phyloP scores from a whole-genome alignment of 2,888 invertebrate genomes.

The Biston betularia region DNA sequence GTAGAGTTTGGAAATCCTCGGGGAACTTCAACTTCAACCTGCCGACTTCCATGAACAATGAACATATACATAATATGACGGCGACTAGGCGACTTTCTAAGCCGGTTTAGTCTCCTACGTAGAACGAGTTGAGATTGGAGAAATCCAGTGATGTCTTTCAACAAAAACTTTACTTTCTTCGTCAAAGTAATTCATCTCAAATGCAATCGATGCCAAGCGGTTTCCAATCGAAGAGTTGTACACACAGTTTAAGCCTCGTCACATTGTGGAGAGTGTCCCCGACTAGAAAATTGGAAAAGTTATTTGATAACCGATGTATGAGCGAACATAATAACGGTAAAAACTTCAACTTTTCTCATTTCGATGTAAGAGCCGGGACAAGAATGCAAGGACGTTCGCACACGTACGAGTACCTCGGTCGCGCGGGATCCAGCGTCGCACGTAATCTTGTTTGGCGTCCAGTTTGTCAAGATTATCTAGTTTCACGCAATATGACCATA shows the following conservation, averaged over 20 bases:
- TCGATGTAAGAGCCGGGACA: constrained; percentile 12
- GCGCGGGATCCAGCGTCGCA: neutral
- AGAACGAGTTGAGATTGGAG: no score
- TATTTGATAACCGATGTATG: constrained; percentile 25
- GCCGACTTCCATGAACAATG: no score
- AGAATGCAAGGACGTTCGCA: neutral
- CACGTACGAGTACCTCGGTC: neutral
- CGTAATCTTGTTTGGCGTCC: neutral
- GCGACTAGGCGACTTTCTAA: no score
- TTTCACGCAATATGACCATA: no score
- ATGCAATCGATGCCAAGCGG: neutral
- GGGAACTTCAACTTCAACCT: no score
- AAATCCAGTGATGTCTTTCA: no score
- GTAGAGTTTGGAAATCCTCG: no score
- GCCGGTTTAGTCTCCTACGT: no score
- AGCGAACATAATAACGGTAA: constrained; percentile 21
- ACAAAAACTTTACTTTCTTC: neutral
- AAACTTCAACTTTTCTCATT: constrained; percentile 26
- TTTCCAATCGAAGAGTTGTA: neutral
- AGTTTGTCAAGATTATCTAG: no score
- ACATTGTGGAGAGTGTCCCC: neutral
- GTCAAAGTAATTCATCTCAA: neutral
- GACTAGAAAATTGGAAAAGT: constrained; percentile 26
- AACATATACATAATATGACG: no score
- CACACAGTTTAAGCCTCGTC: neutral